Conservation (phyloP, 1,140 invertebrate species). For the Adelges cooleyi region DNA sequence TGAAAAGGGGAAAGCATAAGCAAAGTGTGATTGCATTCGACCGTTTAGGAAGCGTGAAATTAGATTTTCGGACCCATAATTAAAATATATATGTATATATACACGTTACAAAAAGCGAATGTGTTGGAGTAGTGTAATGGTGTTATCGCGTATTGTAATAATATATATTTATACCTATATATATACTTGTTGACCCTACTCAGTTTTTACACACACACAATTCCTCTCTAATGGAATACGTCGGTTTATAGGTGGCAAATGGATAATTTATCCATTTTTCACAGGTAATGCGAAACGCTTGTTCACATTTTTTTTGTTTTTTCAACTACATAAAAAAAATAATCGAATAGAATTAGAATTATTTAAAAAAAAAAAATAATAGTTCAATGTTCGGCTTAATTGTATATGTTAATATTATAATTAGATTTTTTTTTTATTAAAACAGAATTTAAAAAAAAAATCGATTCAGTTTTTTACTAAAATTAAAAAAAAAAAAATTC, state of each 20-base stretch:
- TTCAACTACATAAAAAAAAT: no score
- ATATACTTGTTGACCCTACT: background rate
- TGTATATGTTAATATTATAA: no score
- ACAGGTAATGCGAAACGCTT: background rate
- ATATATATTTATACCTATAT: background rate
- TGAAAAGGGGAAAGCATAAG: background rate
- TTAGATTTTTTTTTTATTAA: no score
- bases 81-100: slow-evolving; percentile 6
- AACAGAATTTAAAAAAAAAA: no score
- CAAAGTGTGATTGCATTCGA: background rate
- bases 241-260: background rate
- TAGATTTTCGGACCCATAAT: slow-evolving; percentile 7
- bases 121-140: background rate
- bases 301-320: no score
- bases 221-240: background rate
- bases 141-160: background rate
- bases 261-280: background rate
- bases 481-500: no score
- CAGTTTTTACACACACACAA: background rate
- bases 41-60: slow-evolving; percentile 22
- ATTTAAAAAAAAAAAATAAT: no score
- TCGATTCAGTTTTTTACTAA: no score
- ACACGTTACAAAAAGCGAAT: background rate
- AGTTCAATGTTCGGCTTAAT: no score
- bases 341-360: no score